Evolutionary conservation across 2,797 vertebrate genomes (phyloP), one percentile per base, ranked within the genome.

Genomic region (Ceyx erithaca): DNA sequence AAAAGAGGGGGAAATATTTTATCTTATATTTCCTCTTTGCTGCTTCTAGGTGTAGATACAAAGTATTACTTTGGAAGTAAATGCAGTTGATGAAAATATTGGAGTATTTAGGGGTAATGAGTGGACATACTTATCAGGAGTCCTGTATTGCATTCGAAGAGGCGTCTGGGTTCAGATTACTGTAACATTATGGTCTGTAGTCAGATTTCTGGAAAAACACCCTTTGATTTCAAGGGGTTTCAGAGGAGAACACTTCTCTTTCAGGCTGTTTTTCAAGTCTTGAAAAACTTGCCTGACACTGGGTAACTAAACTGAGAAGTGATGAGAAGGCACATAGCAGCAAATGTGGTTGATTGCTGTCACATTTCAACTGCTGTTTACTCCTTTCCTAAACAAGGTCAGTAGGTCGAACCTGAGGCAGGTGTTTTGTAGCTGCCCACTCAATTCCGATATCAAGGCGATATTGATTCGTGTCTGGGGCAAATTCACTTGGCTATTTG

Each of bases 331-430:
- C 64, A 61, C 21, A 10, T 1, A 21, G 61, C 35, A 59, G 64
- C 0, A 0, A 23, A 8, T 0, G 0, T 73, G 66, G 5, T 61
- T 57, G 64, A 2, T 19, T 23, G 57, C 59, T 64, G 71, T 63
- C 31, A 5, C 1, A 1, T 63, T 62, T 54, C 64, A 26, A 1
- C 45, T 54, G 12, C 70, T 86, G 71, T 81, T 89, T 11, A 0
- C 11, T 1, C 28, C 37, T 70, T 62, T 35, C 51, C 71, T 52
- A 4, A 22, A 30, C 57, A 28, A 85, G 82, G 82, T 80, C 66
- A 5, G 69, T 23, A 64, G 64, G 46, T 2, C 43, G 68, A 61
- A 89, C 75, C 81, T 35, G 78, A 79, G 80, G 93, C 80, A 67
- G 68, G 58, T 26, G 37, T 68, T 85, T 13, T 3, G 2, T 46